These are phyloP conservation scores for Aphaenogaster ashmeadi DNA, from an alignment of 1,140 invertebrate genomes.

Conservation along the genomic window DNA sequence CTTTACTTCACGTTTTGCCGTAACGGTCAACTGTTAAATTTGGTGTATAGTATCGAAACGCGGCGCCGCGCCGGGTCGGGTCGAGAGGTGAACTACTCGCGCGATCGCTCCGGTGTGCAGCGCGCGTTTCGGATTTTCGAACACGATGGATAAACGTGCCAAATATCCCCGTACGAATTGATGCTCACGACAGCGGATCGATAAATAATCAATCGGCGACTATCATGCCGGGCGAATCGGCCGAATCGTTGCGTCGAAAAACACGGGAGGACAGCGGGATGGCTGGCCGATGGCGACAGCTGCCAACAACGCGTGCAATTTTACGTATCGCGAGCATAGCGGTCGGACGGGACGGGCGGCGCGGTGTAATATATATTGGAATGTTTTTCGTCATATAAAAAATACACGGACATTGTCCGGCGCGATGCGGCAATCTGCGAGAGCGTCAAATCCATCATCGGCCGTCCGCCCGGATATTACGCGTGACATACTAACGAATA, in stretches of 20 bases:
- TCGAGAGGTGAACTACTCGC: neutral
- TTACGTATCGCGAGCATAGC: constrained; percentile 70
- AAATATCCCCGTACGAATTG: constrained; percentile 53
- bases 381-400: constrained; percentile 65
- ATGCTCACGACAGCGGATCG: constrained; percentile 62
- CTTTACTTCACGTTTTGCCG: constrained; percentile 3
- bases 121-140: constrained; percentile 29
- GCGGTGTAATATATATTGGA: constrained; percentile 42
- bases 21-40: constrained; percentile 29
- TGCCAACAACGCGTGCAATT: constrained; percentile 75
- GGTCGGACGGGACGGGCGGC: constrained; percentile 15
- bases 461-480: constrained; percentile 53
- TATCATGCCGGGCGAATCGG: constrained; percentile 66
- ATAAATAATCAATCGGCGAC: constrained; percentile 75
- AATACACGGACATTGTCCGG: constrained; percentile 55
- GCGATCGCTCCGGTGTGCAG: neutral
- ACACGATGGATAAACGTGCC: constrained; percentile 14
- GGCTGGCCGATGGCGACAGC: constrained; percentile 79
- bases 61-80: neutral
- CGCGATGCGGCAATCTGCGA: constrained; percentile 54
- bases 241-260: constrained; percentile 77
- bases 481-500: constrained; percentile 57
- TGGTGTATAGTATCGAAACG: neutral
- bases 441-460: constrained; percentile 64
- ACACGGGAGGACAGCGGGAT: constrained; percentile 74